A percentile compares a stretch with the other conserved stretches of the same genome.
These are phyloP conservation scores for Rhingia campestris DNA, from an alignment of 2,888 invertebrate genomes.

Conservation along the genomic window DNA sequence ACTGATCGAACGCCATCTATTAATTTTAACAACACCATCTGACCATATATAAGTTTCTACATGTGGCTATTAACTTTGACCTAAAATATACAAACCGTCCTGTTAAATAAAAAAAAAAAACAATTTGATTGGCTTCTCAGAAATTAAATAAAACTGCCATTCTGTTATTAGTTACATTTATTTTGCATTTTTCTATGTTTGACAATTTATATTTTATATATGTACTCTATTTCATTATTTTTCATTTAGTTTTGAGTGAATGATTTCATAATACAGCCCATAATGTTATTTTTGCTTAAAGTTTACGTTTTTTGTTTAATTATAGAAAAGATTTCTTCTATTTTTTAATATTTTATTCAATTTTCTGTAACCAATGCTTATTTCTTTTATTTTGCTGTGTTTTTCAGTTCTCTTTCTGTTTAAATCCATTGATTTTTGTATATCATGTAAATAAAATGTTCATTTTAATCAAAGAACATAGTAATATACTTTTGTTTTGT, in stretches of 20 bases:
- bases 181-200: conserved; percentile 63
- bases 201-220: conserved; percentile 51
- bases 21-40: no score
- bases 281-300: conserved; percentile 9
- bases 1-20: no score
- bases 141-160: no score
- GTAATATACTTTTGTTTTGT: conserved; percentile 4
- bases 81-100: no score
- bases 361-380: conserved; percentile 7
- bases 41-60: no score
- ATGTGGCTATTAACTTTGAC: no score
- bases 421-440: conserved; percentile 2
- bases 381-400: background rate
- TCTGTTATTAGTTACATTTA: conserved; percentile 56
- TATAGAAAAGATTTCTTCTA: conserved; percentile 9
- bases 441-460: conserved; percentile 18
- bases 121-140: no score
- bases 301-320: conserved; percentile 16
- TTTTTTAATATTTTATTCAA: conserved; percentile 14
- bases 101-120: no score
- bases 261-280: conserved; percentile 32
- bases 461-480: conserved; percentile 57
- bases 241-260: conserved; percentile 22
- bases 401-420: conserved; percentile 26
- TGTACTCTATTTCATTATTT: conserved; percentile 20